These are phyloP conservation scores for Propithecus perrieri DNA, from an alignment of 2,797 vertebrate species.

Conservation along the genomic window DNA sequence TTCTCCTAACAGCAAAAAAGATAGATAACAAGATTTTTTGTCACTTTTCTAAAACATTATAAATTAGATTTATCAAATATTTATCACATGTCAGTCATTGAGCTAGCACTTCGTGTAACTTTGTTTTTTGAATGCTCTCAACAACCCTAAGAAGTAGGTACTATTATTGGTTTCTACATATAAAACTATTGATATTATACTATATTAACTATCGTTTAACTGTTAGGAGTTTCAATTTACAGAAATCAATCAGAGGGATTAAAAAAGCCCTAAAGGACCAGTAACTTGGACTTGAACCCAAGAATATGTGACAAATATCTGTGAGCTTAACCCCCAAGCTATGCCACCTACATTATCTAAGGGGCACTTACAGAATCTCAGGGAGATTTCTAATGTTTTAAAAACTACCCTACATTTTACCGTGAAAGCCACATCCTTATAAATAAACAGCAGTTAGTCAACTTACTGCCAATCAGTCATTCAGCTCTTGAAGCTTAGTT, in stretches of 20 bases:
- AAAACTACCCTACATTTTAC: conserved; percentile 12
- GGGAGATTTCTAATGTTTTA: neutral
- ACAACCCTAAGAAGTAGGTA: neutral
- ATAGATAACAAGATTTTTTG: neutral
- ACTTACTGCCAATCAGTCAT: conserved; percentile 43
- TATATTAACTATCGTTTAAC: neutral
- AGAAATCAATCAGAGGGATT: neutral
- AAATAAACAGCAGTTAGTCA: conserved; percentile 51
- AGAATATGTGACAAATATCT: neutral
- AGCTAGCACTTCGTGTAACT: neutral
- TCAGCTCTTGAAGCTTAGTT: conserved; percentile 39
- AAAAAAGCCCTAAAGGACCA: neutral
- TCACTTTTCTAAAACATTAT: conserved; percentile 9
- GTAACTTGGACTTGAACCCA: neutral
- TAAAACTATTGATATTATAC: neutral
- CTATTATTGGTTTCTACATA: neutral
- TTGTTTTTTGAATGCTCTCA: neutral
- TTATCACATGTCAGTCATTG: neutral
- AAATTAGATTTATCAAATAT: neutral
- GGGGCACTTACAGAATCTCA: neutral
- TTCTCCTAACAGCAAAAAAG: neutral
- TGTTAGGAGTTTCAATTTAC: neutral
- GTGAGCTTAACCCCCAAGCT: neutral
- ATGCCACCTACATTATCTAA: neutral
- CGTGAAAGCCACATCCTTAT: conserved; percentile 26